phyloP scores from a whole-genome alignment of 1,140 invertebrate genomes.

The Conus betulinus region DNA sequence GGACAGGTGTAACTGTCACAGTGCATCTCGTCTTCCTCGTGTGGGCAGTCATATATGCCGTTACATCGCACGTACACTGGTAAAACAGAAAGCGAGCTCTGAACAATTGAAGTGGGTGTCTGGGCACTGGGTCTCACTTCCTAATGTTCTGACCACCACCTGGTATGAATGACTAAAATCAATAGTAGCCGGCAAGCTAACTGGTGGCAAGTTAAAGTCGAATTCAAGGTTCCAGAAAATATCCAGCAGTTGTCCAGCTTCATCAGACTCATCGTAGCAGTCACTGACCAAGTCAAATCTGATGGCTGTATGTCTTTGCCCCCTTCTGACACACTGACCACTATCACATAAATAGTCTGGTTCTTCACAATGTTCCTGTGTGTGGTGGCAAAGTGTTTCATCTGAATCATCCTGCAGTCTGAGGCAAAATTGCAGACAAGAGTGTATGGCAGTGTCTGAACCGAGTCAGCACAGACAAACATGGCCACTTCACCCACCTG shows the following conservation, averaged over 20 bases:
- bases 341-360: background rate
- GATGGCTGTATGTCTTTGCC: background rate
- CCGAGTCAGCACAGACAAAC: background rate
- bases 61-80: slow-evolving; percentile 19
- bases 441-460: background rate
- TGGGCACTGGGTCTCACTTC: background rate
- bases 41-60: slow-evolving; percentile 16
- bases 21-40: background rate
- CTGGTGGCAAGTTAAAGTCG: background rate
- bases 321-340: background rate
- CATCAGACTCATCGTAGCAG: background rate
- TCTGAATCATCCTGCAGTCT: background rate
- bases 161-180: background rate
- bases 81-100: background rate
- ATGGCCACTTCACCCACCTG: background rate
- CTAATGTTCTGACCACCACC: background rate
- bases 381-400: background rate
- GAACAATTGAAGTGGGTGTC: background rate
- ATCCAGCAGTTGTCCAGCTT: background rate
- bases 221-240: background rate
- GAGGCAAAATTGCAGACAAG: background rate
- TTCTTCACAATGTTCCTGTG: background rate
- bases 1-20: slow-evolving; percentile 33
- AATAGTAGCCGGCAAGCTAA: background rate
- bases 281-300: background rate